Evolutionary conservation across 2,797 vertebrate genomes (phyloP).

Genomic region (Cuniculus paca): DNA sequence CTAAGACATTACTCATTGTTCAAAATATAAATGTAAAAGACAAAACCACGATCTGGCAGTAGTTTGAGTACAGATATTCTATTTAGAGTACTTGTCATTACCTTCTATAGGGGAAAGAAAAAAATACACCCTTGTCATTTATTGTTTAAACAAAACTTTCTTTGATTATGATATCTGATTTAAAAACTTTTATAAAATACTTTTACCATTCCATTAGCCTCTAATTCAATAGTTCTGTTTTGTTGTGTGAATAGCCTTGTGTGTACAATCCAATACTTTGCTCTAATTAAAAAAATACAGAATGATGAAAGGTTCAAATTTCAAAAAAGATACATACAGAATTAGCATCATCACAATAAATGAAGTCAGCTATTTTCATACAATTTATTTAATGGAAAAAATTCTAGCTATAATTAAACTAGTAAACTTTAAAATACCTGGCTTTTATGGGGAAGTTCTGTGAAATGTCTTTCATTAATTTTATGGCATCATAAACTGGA

Average conservation of each 20-base stretch:
- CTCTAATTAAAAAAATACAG: background rate
- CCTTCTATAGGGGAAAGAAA: background rate
- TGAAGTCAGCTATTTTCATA: background rate
- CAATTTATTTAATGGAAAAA: background rate
- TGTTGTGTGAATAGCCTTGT: background rate
- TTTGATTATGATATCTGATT: background rate
- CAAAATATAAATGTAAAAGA: constrained; percentile 9
- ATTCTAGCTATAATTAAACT: constrained; percentile 57
- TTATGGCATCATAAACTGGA: constrained; percentile 95
- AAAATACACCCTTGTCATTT: constrained; percentile 24
- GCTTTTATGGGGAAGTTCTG: constrained; percentile 98
- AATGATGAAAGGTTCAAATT: background rate
- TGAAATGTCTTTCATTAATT: constrained; percentile 96
- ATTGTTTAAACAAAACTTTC: background rate
- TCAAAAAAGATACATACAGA: constrained; percentile 30
- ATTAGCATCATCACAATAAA: constrained; percentile 24
- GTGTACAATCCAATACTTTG: background rate
- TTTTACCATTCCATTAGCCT: constrained; percentile 35
- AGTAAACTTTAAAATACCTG: constrained; percentile 90
- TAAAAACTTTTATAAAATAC: background rate
- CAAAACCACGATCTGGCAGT: background rate
- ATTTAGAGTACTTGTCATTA: constrained; percentile 23
- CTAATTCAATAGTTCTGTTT: constrained; percentile 4
- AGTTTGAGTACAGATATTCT: background rate
- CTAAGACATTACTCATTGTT: background rate